phyloP scores from a whole-genome alignment of 2,797 vertebrate genomes.

The Anas bernieri region DNA sequence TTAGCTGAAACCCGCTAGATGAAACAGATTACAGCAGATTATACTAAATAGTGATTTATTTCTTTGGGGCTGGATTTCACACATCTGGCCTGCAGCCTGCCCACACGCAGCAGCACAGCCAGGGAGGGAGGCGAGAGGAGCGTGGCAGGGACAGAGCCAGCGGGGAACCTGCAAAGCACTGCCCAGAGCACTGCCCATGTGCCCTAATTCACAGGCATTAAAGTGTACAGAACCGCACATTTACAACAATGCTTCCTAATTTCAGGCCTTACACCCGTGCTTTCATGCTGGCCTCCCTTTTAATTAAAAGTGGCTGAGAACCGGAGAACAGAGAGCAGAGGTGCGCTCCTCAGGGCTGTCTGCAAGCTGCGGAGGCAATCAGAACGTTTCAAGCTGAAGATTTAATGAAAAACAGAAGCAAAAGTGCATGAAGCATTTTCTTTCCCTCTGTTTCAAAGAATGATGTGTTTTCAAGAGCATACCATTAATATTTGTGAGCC shows the following conservation, averaged over 20 bases:
- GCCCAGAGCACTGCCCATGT: rapidly evolving
- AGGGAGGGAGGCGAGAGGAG: no score
- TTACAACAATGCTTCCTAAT: rapidly evolving
- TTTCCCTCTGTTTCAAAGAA: background rate
- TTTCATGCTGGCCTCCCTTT: background rate
- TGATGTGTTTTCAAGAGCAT: rapidly evolving
- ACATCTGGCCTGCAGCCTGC: background rate
- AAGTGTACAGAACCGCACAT: rapidly evolving
- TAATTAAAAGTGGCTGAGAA: background rate
- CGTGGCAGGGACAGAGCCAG: no score
- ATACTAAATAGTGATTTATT: background rate
- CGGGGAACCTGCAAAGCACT: no score
- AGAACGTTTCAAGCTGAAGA: background rate
- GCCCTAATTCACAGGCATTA: rapidly evolving
- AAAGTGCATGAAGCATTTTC: background rate
- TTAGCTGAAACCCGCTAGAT: rapidly evolving
- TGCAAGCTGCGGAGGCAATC: background rate
- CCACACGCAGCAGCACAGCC: no score
- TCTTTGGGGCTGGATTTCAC: background rate
- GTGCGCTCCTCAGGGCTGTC: background rate
- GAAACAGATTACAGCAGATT: conserved; percentile 18
- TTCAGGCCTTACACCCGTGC: background rate
- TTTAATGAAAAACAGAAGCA: background rate
- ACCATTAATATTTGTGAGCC: background rate
- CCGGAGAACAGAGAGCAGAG: background rate